Conservation (phyloP, 2,888 invertebrate species). For the Neoitamus cyanurus region DNA sequence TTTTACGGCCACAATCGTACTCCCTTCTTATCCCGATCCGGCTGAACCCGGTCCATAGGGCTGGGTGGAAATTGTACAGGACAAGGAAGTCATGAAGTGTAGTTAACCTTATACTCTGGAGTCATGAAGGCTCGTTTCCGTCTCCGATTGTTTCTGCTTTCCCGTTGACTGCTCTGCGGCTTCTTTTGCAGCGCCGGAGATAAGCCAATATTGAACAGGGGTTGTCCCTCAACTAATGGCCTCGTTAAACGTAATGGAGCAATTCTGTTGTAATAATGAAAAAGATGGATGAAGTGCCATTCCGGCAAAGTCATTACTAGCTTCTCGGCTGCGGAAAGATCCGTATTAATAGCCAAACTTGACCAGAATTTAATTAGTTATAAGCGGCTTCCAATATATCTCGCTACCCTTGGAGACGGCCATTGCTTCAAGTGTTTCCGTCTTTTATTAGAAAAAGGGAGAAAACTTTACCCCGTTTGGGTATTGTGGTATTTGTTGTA, state of each 20-base stretch:
- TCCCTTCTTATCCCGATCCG: neutral
- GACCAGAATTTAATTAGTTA: conserved; percentile 39
- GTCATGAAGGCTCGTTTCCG: conserved; percentile 43
- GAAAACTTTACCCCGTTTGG: neutral
- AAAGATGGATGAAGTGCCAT: conserved; percentile 48
- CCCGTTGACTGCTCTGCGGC: conserved; percentile 33
- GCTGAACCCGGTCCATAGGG: neutral
- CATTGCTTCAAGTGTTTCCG: neutral
- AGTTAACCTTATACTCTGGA: conserved; percentile 37
- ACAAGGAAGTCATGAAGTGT: conserved; percentile 24
- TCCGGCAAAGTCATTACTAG: conserved; percentile 26
- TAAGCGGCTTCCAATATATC: conserved; percentile 21
- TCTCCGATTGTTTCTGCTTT: conserved; percentile 49
- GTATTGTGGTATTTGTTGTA: neutral
- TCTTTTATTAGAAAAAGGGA: neutral
- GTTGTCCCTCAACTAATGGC: conserved; percentile 49
- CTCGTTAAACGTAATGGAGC: conserved; percentile 52
- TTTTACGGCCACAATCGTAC: conserved; percentile 48
- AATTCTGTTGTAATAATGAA: conserved; percentile 52
- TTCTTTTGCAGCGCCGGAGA: conserved; percentile 38
- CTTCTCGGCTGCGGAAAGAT: conserved; percentile 7
- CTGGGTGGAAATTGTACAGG: neutral
- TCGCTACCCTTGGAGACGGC: conserved; percentile 1
- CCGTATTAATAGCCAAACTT: conserved; percentile 33
- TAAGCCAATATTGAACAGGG: conserved; percentile 51